A percentile compares a stretch with the other conserved stretches of the same genome.
Evolutionary conservation across 2,797 vertebrate species (phyloP).

Genomic region (Pangasius mekongensis): DNA sequence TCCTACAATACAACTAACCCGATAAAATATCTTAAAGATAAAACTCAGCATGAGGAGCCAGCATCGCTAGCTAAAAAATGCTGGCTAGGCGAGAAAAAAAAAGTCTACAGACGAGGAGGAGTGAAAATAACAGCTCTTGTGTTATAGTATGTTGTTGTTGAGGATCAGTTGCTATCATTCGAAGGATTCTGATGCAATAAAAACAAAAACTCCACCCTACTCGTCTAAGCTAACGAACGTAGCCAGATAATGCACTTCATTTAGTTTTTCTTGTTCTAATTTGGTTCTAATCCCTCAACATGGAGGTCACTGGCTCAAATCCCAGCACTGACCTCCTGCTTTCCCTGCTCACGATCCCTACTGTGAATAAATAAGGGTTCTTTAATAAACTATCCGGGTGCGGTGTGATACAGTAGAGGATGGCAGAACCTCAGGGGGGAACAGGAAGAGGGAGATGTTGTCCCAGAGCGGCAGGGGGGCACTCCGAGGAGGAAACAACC

Average conservation of each 20-base stretch:
- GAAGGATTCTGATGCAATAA: background rate
- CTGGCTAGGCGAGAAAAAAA: background rate
- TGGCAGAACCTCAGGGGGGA: constrained; percentile 29
- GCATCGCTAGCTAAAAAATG: background rate
- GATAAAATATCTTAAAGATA: background rate
- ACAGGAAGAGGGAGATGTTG: constrained; percentile 36
- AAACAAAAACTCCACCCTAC: background rate
- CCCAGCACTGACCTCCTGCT: background rate
- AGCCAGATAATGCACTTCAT: background rate
- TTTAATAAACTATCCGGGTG: constrained; percentile 22
- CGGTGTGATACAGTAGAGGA: constrained; percentile 9
- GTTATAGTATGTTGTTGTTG: background rate
- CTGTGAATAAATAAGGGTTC: constrained; percentile 20
- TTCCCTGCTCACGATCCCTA: background rate
- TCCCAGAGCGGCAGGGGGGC: constrained; percentile 35
- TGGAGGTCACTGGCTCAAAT: background rate
- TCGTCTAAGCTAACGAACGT: background rate
- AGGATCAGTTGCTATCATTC: background rate
- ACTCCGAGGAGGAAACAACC: constrained; percentile 39
- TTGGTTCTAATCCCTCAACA: background rate
- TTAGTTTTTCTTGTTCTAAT: background rate
- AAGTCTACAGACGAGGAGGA: background rate
- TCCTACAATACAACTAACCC: background rate
- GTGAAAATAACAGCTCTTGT: background rate
- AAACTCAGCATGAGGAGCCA: background rate